Conservation (phyloP, 2,888 invertebrate genomes). For the Tachina grossa region DNA sequence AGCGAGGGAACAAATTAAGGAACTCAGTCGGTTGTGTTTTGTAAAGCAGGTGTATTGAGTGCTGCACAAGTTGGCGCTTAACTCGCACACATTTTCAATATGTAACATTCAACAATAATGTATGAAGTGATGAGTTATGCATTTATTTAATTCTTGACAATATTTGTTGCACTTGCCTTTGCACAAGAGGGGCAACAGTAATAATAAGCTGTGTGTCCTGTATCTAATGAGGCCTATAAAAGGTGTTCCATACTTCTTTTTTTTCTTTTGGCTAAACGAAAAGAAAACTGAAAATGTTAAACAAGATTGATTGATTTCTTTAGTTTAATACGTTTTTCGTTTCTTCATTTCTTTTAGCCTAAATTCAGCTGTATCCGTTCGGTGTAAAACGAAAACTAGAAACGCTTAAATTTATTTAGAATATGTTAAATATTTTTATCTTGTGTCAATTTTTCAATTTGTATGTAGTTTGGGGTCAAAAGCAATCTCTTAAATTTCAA, state of each 20-base stretch:
- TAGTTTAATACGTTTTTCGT: slow-evolving; percentile 8
- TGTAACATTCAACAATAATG: slow-evolving; percentile 47
- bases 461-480: slow-evolving; percentile 26
- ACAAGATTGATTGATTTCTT: slow-evolving; percentile 66
- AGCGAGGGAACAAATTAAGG: not conserved
- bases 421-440: slow-evolving; percentile 26
- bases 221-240: slow-evolving; percentile 67
- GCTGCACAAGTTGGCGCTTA: slow-evolving; percentile 53
- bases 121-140: slow-evolving; percentile 66
- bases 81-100: slow-evolving; percentile 19
- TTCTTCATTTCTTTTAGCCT: not conserved
- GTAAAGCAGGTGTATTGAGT: slow-evolving; percentile 52
- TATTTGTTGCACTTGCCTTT: slow-evolving; percentile 48
- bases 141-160: slow-evolving; percentile 30
- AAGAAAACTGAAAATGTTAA: slow-evolving; percentile 34
- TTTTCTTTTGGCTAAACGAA: not conserved
- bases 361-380: slow-evolving; percentile 58
- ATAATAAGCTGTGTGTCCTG: slow-evolving; percentile 61
- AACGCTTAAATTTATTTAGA: slow-evolving; percentile 4
- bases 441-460: slow-evolving; percentile 22
- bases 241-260: slow-evolving; percentile 57
- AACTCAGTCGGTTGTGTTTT: not conserved
- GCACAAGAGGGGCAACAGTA: not conserved
- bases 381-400: not conserved
- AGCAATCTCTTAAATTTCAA: slow-evolving; percentile 48